Evolutionary conservation across 2,797 vertebrate species (phyloP).

Genomic region (Macropus fuliginosus): DNA sequence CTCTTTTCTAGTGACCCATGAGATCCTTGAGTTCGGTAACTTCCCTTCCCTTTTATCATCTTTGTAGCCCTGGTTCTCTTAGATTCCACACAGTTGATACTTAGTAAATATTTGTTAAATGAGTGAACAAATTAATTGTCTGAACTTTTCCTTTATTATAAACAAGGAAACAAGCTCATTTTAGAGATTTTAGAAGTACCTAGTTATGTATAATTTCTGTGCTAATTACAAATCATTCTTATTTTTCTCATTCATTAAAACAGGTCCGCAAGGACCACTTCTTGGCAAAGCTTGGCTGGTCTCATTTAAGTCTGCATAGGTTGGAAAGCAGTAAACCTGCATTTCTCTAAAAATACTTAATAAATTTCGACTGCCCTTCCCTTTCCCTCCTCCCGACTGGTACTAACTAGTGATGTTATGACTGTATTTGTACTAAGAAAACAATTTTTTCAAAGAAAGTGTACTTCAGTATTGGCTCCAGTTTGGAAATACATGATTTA

Average conservation of each 20-base stretch:
- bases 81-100: neutral
- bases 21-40: neutral
- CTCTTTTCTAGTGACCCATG: neutral
- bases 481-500: neutral
- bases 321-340: slow-evolving; percentile 8
- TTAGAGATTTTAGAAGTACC: slow-evolving; percentile 18
- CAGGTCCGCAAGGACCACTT: slow-evolving; percentile 18
- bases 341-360: neutral
- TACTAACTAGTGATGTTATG: neutral
- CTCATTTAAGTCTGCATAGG: slow-evolving; percentile 33
- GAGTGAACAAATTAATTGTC: slow-evolving; percentile 22
- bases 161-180: neutral
- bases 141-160: slow-evolving; percentile 10
- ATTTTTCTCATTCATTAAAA: slow-evolving; percentile 35
- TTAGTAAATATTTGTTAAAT: neutral
- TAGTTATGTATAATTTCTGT: slow-evolving; percentile 9
- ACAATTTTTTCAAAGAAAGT: slow-evolving; percentile 26
- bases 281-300: neutral
- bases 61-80: neutral
- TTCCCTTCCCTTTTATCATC: neutral
- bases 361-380: neutral
- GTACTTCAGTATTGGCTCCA: neutral
- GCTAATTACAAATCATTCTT: slow-evolving; percentile 50
- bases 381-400: neutral
- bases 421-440: slow-evolving; percentile 27